These are phyloP conservation scores for Larimichthys polyactis DNA, from an alignment of 2,113 vertebrate species.

Conservation along the genomic window DNA sequence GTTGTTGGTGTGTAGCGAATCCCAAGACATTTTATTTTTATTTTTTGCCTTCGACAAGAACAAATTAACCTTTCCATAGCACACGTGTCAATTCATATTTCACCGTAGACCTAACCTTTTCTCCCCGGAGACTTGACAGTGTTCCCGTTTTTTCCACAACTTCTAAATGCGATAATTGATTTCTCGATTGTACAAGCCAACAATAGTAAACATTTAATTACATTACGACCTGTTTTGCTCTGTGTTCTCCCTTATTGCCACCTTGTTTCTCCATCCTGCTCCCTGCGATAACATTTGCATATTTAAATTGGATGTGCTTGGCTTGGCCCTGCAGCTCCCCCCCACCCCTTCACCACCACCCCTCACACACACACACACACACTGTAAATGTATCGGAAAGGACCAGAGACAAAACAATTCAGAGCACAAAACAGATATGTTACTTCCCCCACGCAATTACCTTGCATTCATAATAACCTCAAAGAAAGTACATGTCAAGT, in stretches of 20 bases:
- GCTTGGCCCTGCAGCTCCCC: slow-evolving; percentile 20
- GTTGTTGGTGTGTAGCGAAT: background rate
- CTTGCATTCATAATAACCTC: background rate
- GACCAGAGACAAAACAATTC: background rate
- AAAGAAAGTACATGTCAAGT: background rate
- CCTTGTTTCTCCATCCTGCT: slow-evolving; percentile 49
- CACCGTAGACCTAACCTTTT: background rate
- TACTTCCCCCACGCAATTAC: no score
- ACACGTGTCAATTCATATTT: slow-evolving; percentile 3
- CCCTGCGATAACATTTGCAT: slow-evolving; percentile 74
- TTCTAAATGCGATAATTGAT: slow-evolving; percentile 51
- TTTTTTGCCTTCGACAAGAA: slow-evolving; percentile 9
- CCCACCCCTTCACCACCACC: background rate
- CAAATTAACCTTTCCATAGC: slow-evolving; percentile 31
- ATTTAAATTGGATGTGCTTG: slow-evolving; percentile 79
- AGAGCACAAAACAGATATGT: background rate
- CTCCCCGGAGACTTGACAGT: background rate
- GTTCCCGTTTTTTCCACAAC: background rate
- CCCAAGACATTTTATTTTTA: background rate
- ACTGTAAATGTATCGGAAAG: background rate
- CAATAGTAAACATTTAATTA: slow-evolving; percentile 71
- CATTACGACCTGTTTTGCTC: slow-evolving; percentile 41
- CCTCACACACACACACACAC: background rate
- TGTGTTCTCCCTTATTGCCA: slow-evolving; percentile 54
- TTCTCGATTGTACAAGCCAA: slow-evolving; percentile 37